Conservation (phyloP, 2,888 invertebrate species). For the Oxytorus armatus region DNA sequence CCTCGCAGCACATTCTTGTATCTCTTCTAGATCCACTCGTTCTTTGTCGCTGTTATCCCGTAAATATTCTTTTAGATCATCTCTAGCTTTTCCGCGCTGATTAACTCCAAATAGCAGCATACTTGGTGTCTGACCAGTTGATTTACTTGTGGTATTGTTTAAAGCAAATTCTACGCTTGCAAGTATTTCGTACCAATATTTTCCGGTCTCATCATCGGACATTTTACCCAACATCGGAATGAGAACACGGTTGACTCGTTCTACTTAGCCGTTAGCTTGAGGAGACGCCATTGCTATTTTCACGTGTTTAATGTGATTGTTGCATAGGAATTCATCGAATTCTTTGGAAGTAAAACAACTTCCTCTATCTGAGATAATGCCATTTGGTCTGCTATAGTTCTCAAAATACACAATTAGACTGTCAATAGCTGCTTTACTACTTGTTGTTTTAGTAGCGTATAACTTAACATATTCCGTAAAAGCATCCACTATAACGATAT, state of each 20-base stretch:
- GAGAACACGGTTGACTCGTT: not conserved
- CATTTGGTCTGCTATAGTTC: conserved; percentile 1
- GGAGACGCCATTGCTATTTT: conserved; percentile 36
- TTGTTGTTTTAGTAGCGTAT: conserved; percentile 68
- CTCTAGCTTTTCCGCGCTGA: conserved; percentile 12
- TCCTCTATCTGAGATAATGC: conserved; percentile 6
- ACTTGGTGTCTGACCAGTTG: conserved; percentile 25
- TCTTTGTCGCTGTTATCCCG: too few species aligned
- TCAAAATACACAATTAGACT: not conserved
- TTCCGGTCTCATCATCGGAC: not conserved
- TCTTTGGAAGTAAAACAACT: not conserved
- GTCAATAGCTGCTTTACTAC: conserved; percentile 14
- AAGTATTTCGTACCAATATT: not conserved
- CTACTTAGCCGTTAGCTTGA: conserved; percentile 3
- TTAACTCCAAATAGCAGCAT: conserved; percentile 34
- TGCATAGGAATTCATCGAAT: not conserved
- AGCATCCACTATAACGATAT: conserved; percentile 73
- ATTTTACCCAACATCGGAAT: not conserved
- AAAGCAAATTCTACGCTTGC: not conserved
- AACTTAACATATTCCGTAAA: conserved; percentile 74
- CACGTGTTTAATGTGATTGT: conserved; percentile 24
- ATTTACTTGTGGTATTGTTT: conserved; percentile 23
- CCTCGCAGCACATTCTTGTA: conserved; percentile 27
- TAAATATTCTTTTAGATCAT: conserved; percentile 25
- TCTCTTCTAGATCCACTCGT: conserved; percentile 4